phyloP scores from a whole-genome alignment of 2,113 vertebrate genomes.

The Sylvilagus bachmani region DNA sequence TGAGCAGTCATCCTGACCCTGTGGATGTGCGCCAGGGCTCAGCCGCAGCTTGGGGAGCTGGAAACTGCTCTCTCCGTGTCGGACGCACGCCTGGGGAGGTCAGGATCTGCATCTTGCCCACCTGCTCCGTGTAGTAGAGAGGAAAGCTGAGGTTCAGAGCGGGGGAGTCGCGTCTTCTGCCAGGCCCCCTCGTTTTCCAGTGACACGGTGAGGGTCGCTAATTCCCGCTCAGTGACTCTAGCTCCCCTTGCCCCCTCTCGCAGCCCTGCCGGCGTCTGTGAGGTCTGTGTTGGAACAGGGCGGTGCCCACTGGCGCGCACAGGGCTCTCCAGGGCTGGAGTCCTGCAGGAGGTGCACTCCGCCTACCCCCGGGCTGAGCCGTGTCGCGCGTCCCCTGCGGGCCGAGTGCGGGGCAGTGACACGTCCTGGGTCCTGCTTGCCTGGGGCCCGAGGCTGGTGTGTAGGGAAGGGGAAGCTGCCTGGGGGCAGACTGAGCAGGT shows the following conservation, averaged over 20 bases:
- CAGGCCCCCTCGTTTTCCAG: neutral
- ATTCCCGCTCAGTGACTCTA: rapidly evolving
- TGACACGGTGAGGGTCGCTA: neutral
- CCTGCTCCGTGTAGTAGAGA: neutral
- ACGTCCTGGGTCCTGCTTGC: neutral
- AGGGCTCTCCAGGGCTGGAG: neutral
- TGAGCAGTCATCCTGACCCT: neutral
- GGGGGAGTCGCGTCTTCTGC: neutral
- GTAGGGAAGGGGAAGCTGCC: rapidly evolving
- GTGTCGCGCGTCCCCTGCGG: neutral
- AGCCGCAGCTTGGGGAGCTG: too few species aligned
- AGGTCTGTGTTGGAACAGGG: neutral
- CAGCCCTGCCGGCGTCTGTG: neutral
- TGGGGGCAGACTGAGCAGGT: neutral
- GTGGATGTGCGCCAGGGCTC: neutral
- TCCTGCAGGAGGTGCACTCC: rapidly evolving
- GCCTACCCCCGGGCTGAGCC: neutral
- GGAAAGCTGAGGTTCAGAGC: neutral
- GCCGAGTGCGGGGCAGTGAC: neutral
- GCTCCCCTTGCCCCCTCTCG: neutral
- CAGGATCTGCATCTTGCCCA: neutral
- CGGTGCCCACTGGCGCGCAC: rapidly evolving
- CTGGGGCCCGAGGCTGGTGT: neutral
- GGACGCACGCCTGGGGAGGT: too few species aligned
- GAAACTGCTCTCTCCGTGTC: neutral